These are phyloP conservation scores for Linurgus olivaceus DNA, from an alignment of 2,797 vertebrate genomes.

Conservation along the genomic window DNA sequence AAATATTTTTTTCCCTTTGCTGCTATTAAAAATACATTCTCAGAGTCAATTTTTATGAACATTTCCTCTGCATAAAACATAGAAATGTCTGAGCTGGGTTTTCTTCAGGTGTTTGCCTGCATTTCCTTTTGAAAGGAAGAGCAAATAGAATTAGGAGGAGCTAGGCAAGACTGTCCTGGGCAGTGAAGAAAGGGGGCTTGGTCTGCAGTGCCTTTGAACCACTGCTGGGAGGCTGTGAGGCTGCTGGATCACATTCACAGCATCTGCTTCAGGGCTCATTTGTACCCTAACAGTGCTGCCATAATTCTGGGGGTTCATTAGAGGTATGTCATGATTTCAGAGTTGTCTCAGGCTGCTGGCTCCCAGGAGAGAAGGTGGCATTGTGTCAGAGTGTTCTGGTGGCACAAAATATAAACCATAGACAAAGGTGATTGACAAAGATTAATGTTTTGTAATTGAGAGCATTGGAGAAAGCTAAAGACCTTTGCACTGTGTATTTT, in stretches of 20 bases:
- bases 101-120: not conserved
- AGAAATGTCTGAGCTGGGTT: not conserved
- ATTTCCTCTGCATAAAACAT: not conserved
- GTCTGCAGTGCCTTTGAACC: not conserved
- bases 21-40: conserved; percentile 8
- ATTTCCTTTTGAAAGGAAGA: not conserved
- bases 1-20: not conserved
- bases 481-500: not conserved
- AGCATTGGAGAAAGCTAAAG: not conserved
- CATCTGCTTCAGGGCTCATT: not conserved
- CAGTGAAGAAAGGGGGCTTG: not conserved
- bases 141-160: not conserved
- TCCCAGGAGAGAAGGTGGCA: not conserved
- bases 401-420: not conserved
- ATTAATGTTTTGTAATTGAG: not conserved
- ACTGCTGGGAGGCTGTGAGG: not conserved
- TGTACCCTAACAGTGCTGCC: not conserved
- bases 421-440: not conserved
- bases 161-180: not conserved
- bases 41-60: not conserved
- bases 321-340: not conserved
- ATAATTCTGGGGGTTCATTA: not conserved
- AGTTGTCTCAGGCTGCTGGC: not conserved
- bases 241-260: not conserved
- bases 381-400: not conserved